Evolutionary conservation across 2,113 vertebrate species (phyloP).

Genomic region (Megaceryle torquata): DNA sequence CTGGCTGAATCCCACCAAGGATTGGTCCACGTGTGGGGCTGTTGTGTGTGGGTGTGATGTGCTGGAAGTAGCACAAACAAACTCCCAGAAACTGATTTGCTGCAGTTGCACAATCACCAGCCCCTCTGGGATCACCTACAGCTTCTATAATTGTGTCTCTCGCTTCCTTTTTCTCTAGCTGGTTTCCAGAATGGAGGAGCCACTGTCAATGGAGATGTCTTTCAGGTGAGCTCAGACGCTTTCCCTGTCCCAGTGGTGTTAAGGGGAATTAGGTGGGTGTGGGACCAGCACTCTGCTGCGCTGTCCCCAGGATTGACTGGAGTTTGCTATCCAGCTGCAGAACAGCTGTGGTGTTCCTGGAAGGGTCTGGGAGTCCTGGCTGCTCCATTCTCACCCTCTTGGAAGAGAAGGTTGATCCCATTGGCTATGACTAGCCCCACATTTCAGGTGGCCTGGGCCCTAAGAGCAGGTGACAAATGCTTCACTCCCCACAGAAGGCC

Average conservation of each 20-base stretch:
- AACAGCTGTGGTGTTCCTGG: background rate
- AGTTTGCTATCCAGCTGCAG: background rate
- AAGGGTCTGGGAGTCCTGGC: background rate
- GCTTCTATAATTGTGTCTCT: background rate
- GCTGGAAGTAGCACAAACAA: background rate
- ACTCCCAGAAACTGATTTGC: background rate
- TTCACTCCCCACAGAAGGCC: background rate
- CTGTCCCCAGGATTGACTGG: background rate
- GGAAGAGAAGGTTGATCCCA: background rate
- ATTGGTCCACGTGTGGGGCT: background rate
- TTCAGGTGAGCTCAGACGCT: constrained; percentile 81
- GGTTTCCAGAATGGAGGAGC: constrained; percentile 80
- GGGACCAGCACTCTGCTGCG: background rate
- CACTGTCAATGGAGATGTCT: constrained; percentile 89
- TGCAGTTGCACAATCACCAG: background rate
- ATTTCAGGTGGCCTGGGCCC: background rate
- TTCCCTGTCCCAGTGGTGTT: background rate
- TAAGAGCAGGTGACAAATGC: background rate
- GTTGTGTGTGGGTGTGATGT: background rate
- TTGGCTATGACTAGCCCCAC: background rate
- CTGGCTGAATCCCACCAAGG: background rate
- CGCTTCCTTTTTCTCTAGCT: constrained; percentile 65
- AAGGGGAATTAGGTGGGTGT: background rate
- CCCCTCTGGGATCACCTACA: background rate
- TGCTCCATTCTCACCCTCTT: background rate